Percentiles rank a stretch among this genome's conserved stretches.
Conservation (phyloP, 1,140 invertebrate species). For the Drosophila quadrilineata region DNA sequence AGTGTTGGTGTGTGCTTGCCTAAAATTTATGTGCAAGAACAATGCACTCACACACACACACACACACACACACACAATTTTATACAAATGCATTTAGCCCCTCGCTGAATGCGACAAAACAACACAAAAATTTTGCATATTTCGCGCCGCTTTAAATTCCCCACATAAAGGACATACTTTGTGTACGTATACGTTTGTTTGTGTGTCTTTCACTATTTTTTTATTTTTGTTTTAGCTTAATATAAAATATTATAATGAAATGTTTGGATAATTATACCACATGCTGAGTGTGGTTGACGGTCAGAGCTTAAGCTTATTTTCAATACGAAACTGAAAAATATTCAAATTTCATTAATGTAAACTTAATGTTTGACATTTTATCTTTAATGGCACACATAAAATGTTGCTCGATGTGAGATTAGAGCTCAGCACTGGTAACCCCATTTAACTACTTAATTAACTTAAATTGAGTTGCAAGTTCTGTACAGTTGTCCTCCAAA, state of each 20-base stretch:
- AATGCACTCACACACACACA: constrained; percentile 38
- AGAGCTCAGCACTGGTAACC: constrained; percentile 52
- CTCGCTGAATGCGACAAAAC: constrained; percentile 41
- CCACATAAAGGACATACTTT: constrained; percentile 21
- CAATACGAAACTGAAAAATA: too few relatives aligned
- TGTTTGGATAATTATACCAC: constrained; percentile 59
- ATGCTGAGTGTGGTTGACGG: constrained; percentile 10
- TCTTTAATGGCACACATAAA: too few relatives aligned
- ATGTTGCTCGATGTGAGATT: constrained; percentile 15
- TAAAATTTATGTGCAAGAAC: constrained; percentile 73
- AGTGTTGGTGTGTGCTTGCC: constrained; percentile 52
- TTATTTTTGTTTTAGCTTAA: not conserved
- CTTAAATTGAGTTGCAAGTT: constrained; percentile 55
- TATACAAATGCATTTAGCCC: constrained; percentile 14
- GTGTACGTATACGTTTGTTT: not conserved
- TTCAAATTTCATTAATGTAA: too few relatives aligned
- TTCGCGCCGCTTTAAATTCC: constrained; percentile 60
- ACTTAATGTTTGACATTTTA: not conserved
- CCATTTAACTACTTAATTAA: constrained; percentile 66
- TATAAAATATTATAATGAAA: constrained; percentile 45
- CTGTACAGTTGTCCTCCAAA: not conserved
- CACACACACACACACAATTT: constrained; percentile 14
- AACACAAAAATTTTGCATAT: constrained; percentile 62
- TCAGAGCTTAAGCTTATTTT: not conserved
- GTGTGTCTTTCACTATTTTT: not conserved